Base-by-base conservation (phyloP, 2,888 invertebrate species). In the Clivina fossor region DNA sequence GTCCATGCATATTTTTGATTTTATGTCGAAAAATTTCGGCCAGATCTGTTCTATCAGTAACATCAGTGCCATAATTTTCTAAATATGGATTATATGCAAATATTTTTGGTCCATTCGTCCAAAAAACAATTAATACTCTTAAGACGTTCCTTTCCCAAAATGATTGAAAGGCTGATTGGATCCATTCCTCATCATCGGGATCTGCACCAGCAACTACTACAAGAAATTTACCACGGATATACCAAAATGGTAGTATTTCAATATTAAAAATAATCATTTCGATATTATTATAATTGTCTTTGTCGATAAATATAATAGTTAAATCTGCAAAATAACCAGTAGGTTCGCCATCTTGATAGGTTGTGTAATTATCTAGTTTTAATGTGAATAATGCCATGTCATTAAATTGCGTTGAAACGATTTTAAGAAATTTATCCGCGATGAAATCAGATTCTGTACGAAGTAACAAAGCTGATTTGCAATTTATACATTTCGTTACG, bases 41-140 rank as follows among this genome's bases (percentile, higher is more conserved):
- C 11, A 47, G 15, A 33, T 47, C 33, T 41, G 35, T 5, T 8
- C 26, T 44, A n/a, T 53, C 28, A 7, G 44, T 44, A 4, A 37
- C 26, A 35, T 53, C 43, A 2, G 13, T 37, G 4, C 35, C 53
- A 44, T 19, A 53, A 18, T 53, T 35, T 11, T 44, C 28, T 8
- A 53, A 5, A 35, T 28, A 53, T 26, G 53, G 53, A 19, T 53
- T 53, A 33, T 44, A 53, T 2, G 44, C 22, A 53, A 26, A 53
- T 13, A 53, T 44, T 37, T 44, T 53, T 1, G 33, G 33, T 24
- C 32, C 26, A 18, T 35, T 13, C 13, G 35, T 33, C 44, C 53
- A 53, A 26, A 44, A 50, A 41, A 32, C 40, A 30, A 50, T 32
- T 22, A 50, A 16, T 8, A 50, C 50, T 30, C 50, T 19, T 11